A percentile compares a stretch with the other conserved stretches of the same genome.
Conservation (phyloP, 2,888 invertebrate species). For the Pachliopta kotzebuea region DNA sequence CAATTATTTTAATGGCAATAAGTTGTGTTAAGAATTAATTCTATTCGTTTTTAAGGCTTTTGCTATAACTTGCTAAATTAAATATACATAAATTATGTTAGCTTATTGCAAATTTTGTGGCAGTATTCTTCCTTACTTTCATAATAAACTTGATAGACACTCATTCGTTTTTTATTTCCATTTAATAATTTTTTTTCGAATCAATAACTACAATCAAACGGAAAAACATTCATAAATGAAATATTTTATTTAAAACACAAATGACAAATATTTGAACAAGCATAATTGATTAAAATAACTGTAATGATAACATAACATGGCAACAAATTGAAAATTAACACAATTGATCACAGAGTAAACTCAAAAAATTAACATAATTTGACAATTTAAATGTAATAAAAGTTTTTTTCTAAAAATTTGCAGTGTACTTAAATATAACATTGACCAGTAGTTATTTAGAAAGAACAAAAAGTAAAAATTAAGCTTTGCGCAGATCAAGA, state of each 20-base stretch:
- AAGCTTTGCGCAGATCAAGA: too few relatives aligned
- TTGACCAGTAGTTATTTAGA: neutral
- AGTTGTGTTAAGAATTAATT: slow-evolving; percentile 62
- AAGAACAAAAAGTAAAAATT: too few relatives aligned
- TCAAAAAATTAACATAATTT: neutral
- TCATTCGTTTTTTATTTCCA: slow-evolving; percentile 46
- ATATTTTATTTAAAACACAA: slow-evolving; percentile 26
- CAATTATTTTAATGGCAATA: slow-evolving; percentile 46
- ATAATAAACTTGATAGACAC: slow-evolving; percentile 70
- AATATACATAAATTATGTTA: slow-evolving; percentile 58
- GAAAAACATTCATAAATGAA: slow-evolving; percentile 26
- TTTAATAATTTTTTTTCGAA: too few relatives aligned
- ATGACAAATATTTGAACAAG: slow-evolving; percentile 4
- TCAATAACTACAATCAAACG: slow-evolving; percentile 20
- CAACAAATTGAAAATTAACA: slow-evolving; percentile 19
- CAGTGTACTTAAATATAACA: neutral
- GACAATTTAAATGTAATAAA: neutral
- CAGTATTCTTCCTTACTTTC: slow-evolving; percentile 60
- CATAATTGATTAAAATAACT: slow-evolving; percentile 18
- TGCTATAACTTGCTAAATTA: slow-evolving; percentile 63
- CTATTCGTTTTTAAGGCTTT: slow-evolving; percentile 67
- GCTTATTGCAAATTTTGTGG: slow-evolving; percentile 67
- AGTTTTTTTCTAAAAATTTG: neutral
- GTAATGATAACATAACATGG: slow-evolving; percentile 10
- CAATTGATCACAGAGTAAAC: slow-evolving; percentile 12